Evolutionary conservation across 2,888 invertebrate species (phyloP).

Genomic region (Colletes collaris): DNA sequence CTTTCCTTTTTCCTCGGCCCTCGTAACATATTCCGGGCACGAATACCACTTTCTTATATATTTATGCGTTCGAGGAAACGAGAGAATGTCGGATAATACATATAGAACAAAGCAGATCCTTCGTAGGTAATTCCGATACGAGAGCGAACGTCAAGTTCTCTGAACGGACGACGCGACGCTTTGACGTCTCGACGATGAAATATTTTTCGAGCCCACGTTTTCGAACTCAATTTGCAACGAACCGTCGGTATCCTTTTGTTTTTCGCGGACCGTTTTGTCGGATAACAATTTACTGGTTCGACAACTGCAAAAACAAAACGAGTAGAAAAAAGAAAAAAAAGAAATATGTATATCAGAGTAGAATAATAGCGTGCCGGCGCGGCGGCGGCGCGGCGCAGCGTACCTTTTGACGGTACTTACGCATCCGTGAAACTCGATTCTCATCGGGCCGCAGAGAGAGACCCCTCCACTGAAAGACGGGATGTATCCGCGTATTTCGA

Average conservation of each 20-base stretch:
- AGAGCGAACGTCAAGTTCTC: slow-evolving; percentile 3
- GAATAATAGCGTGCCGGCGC: slow-evolving; percentile 22
- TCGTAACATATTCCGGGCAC: slow-evolving; percentile 47
- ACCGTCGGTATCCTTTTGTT: background rate
- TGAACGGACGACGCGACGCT: background rate
- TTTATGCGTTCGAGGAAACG: slow-evolving; percentile 52
- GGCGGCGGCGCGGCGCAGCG: background rate
- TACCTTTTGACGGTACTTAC: slow-evolving; percentile 62
- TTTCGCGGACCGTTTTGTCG: slow-evolving; percentile 22
- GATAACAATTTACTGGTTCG: slow-evolving; percentile 49
- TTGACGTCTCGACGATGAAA: background rate
- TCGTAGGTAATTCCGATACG: slow-evolving; percentile 14
- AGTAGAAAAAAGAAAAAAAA: background rate
- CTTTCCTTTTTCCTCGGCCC: slow-evolving; percentile 10
- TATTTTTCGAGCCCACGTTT: background rate
- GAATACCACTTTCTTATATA: slow-evolving; percentile 51
- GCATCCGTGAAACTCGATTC: slow-evolving; percentile 66
- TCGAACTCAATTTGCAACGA: background rate
- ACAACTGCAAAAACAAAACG: slow-evolving; percentile 15
- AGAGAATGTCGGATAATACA: slow-evolving; percentile 20
- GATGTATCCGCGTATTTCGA: slow-evolving; percentile 60
- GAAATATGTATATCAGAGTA: background rate
- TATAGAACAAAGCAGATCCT: slow-evolving; percentile 1
- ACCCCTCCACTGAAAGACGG: slow-evolving; percentile 56
- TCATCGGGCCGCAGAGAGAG: slow-evolving; percentile 38